Evolutionary conservation across 2,888 invertebrate genomes (phyloP), one percentile per base, ranked within the genome.

Genomic region (Melikaiella ostensackeni): DNA sequence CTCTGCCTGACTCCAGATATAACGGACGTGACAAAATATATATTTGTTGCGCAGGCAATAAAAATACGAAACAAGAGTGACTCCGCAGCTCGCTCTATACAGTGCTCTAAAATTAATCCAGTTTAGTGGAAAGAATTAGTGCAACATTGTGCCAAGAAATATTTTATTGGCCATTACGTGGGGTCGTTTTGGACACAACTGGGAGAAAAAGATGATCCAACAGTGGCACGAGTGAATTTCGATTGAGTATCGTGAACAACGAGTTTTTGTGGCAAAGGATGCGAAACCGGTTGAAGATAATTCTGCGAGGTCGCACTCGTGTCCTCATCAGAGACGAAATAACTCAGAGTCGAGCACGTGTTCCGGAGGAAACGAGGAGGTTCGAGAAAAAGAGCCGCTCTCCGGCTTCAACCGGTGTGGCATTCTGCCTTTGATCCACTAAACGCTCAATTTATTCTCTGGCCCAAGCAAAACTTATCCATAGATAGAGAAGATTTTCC

Each of bases 241-340:
- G 75, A 76, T 76, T 76, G 70, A 70, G 76, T 62, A 79, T 76
- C 62, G 79, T 79, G 81, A 82, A 78, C 77, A 81, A 79, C 80
- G 79, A 82, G 82, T 82, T 82, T 82, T 82, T 82, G 77, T 75
- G 78, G 73, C 76, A 75, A 79, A 74, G 75, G 77, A 79, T 79
- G 80, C 77, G 77, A 81, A 81, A 81, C 80, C 80, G 80, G 80
- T 81, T 81, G 75, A 80, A 80, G 77, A 82, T 80, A 79, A 80
- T 74, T 82, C 78, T 77, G 73, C 80, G 80, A 82, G 80, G 80
- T 79, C 77, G 79, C 78, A 57, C 73, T 61, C 75, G 75, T 75
- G 75, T 76, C 76, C 76, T 62, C 73, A 73, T 33, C 70, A 70
- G 19, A 73, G 50, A 46, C 62, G 73, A 76, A 76, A 70, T 33